Evolutionary conservation across 2,113 vertebrate species (phyloP).

Genomic region (Indicator maculatus): DNA sequence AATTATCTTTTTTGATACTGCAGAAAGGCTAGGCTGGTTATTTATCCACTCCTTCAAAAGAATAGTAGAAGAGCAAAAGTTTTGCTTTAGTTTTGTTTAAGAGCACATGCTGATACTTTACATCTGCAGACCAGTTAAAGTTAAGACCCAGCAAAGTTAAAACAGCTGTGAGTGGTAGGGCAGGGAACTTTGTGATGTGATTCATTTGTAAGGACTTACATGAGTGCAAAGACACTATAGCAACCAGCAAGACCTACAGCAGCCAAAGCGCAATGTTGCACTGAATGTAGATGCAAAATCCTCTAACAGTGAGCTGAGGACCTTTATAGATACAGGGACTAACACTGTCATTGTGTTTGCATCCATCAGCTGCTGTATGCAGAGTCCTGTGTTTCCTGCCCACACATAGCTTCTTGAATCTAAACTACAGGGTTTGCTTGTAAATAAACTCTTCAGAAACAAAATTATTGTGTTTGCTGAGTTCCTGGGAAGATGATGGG

Average conservation of each 20-base stretch:
- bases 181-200: not conserved
- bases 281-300: not conserved
- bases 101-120: not conserved
- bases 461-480: not conserved
- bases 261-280: not conserved
- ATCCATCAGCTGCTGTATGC: rapidly evolving
- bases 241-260: not conserved
- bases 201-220: not conserved
- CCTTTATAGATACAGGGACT: not conserved
- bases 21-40: not conserved
- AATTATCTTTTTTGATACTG: not conserved
- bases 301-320: not conserved
- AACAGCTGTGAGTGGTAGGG: not conserved
- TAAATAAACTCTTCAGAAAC: not conserved
- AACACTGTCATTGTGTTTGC: not conserved
- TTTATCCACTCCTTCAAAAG: not conserved
- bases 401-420: rapidly evolving
- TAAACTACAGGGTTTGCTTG: rapidly evolving
- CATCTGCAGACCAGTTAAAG: not conserved
- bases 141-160: not conserved
- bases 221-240: not conserved
- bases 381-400: rapidly evolving
- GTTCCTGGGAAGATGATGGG: not conserved
- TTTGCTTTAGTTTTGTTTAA: not conserved
- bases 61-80: not conserved